These are phyloP conservation scores for Scaptodrosophila lebanonensis DNA, from an alignment of 1,140 invertebrate genomes.

Conservation along the genomic window DNA sequence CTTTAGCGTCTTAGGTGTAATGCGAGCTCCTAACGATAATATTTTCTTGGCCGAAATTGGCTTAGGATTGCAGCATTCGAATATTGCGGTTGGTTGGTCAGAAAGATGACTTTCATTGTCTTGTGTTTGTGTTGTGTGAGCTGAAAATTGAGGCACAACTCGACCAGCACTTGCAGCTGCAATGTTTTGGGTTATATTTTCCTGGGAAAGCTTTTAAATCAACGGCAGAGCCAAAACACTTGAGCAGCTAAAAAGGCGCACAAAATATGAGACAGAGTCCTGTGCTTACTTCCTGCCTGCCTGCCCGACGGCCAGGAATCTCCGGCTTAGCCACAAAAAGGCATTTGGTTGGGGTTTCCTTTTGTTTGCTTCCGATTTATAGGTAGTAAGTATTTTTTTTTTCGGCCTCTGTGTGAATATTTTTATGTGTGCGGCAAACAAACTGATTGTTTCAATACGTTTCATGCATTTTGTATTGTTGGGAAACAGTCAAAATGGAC, in stretches of 20 bases:
- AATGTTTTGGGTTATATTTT: conserved; percentile 53
- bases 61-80: too few relatives aligned
- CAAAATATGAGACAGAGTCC: conserved; percentile 46
- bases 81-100: too few relatives aligned
- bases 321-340: conserved; percentile 4
- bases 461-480: conserved; percentile 60
- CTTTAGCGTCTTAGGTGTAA: too few relatives aligned
- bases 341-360: not conserved
- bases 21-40: too few relatives aligned
- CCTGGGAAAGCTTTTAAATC: conserved; percentile 63
- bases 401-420: conserved; percentile 31
- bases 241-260: conserved; percentile 73
- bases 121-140: too few relatives aligned
- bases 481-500: conserved; percentile 75
- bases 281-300: conserved; percentile 22
- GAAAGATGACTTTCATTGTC: too few relatives aligned
- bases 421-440: conserved; percentile 43
- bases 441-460: conserved; percentile 64
- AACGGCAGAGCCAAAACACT: conserved; percentile 42
- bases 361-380: too few relatives aligned
- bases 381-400: too few relatives aligned
- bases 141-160: too few relatives aligned
- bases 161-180: conserved; percentile 60
- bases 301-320: not conserved
- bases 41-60: too few relatives aligned